Percentiles rank a stretch among this genome's conserved stretches.
phyloP scores from a whole-genome alignment of 2,113 vertebrate species.

The Datnioides undecimradiatus region DNA sequence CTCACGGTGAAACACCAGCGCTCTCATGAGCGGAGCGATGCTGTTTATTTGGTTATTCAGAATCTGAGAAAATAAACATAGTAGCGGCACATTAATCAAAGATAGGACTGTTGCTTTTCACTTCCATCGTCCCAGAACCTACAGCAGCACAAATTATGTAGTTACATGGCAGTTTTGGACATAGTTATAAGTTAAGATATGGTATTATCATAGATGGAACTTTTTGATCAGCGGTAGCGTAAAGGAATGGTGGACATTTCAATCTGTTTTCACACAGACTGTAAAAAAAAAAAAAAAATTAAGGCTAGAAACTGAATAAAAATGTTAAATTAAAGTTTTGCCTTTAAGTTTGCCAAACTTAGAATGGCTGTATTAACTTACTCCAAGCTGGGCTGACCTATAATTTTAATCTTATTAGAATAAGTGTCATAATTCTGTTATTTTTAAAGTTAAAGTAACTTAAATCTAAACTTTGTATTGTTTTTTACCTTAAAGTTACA shows the following conservation, averaged over 20 bases:
- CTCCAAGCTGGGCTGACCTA: not conserved
- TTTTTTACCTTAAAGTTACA: not conserved
- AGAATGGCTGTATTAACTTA: not conserved
- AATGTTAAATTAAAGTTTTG: too few relatives aligned
- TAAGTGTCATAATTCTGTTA: not conserved
- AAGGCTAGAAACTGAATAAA: not conserved
- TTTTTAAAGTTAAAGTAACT: not conserved
- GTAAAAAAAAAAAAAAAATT: not conserved
- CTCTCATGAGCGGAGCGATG: constrained; percentile 57
- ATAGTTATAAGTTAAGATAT: not conserved
- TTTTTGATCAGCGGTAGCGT: not conserved
- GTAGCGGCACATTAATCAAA: constrained; percentile 64
- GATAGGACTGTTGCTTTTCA: constrained; percentile 70
- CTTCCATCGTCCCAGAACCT: constrained; percentile 82
- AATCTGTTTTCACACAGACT: not conserved
- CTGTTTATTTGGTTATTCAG: constrained; percentile 73
- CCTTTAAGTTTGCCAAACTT: not conserved
- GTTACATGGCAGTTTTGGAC: constrained; percentile 15
- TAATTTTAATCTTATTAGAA: not conserved
- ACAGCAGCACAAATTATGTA: constrained; percentile 28
- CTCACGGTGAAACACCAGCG: constrained; percentile 7
- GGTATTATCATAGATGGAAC: constrained; percentile 4
- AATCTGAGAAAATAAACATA: constrained; percentile 76
- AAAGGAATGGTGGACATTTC: not conserved
- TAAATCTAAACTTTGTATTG: not conserved